These are phyloP conservation scores for Lithosia quadra DNA, from an alignment of 2,888 invertebrate species.

Conservation along the genomic window DNA sequence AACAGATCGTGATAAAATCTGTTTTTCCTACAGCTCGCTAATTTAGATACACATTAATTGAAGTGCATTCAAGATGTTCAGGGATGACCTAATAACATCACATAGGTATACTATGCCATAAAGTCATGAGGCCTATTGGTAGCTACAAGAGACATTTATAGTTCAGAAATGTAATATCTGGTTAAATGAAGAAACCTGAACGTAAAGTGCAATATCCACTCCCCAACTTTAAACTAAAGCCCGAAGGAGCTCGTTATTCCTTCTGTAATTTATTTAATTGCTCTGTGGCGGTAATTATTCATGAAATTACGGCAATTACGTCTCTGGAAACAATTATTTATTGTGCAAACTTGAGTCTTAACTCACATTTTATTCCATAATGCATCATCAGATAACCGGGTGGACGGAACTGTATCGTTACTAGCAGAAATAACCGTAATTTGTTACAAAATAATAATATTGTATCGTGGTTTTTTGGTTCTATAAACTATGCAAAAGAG, in stretches of 20 bases:
- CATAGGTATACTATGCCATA: not conserved
- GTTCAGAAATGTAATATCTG: slow-evolving; percentile 8
- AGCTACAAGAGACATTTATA: not conserved
- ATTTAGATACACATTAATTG: too few relatives aligned
- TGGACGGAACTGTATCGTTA: slow-evolving; percentile 63
- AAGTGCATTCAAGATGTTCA: too few relatives aligned
- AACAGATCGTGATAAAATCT: too few relatives aligned
- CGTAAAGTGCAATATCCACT: slow-evolving; percentile 73
- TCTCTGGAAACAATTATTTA: slow-evolving; percentile 86
- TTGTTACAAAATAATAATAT: slow-evolving; percentile 33
- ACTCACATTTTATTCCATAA: slow-evolving; percentile 85
- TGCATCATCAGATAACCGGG: slow-evolving; percentile 80
- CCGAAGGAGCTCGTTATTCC: slow-evolving; percentile 84
- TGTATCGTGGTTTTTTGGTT: slow-evolving; percentile 20
- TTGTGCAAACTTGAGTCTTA: slow-evolving; percentile 85
- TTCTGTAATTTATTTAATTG: slow-evolving; percentile 87
- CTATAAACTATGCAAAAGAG: not conserved
- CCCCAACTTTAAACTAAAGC: slow-evolving; percentile 84
- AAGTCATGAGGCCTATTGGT: not conserved
- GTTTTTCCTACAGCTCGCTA: too few relatives aligned
- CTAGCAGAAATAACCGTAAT: slow-evolving; percentile 31
- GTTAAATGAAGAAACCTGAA: slow-evolving; percentile 59
- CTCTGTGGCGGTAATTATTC: slow-evolving; percentile 86
- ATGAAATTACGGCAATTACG: slow-evolving; percentile 87
- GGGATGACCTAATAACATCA: too few relatives aligned